phyloP scores from a whole-genome alignment of 1,140 invertebrate genomes.

The Neotoxoptera formosana region DNA sequence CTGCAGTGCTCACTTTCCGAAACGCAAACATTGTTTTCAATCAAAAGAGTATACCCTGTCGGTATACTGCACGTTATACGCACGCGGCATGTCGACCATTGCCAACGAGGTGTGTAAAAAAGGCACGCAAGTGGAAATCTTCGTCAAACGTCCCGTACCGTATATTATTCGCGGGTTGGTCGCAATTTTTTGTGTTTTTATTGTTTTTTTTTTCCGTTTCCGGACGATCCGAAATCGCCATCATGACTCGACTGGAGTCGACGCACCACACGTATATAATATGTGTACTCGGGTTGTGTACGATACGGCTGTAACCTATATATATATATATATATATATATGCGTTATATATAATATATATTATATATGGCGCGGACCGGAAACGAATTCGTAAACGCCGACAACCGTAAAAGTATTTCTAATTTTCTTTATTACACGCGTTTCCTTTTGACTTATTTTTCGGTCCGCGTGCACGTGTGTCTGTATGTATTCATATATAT shows the following conservation, averaged over 20 bases:
- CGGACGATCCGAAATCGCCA: neutral
- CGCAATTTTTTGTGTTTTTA: neutral
- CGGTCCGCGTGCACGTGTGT: neutral
- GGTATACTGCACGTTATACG: too few relatives aligned
- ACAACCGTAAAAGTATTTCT: constrained; percentile 33
- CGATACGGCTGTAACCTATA: neutral
- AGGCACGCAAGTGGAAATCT: neutral
- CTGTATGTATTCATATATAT: neutral
- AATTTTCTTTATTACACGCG: neutral
- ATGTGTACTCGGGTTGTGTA: neutral
- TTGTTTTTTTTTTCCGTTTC: neutral
- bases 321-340: too few relatives aligned
- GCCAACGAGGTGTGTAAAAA: neutral
- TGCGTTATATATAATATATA: neutral
- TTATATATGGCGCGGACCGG: neutral
- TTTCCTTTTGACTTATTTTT: neutral
- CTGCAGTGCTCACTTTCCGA: neutral
- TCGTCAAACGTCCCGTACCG: neutral
- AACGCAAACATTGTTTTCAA: neutral
- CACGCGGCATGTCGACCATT: neutral
- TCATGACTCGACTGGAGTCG: neutral
- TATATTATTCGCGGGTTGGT: neutral
- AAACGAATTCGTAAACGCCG: neutral
- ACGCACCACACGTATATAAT: neutral
- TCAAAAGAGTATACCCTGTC: neutral